Base-by-base conservation (phyloP, 1,140 invertebrate species). In the Ruditapes philippinarum region DNA sequence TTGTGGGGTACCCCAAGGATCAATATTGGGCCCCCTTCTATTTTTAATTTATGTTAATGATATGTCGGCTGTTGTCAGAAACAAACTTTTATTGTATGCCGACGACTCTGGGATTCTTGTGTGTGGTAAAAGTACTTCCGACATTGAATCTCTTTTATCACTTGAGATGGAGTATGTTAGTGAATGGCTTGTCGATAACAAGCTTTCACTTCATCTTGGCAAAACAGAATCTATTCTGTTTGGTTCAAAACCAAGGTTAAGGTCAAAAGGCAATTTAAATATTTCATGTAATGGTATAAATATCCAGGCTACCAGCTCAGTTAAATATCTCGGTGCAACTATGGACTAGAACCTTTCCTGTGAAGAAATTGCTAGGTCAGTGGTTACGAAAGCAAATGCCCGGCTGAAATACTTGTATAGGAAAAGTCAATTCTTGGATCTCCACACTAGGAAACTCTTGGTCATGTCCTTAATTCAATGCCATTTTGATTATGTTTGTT, bases 181-280 rank as follows among this genome's bases (percentile, higher is more conserved):
- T 54, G 65, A 85, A 22, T 74, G 36, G 68, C 36, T 85, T 38
- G 28, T 80, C 12, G 25, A 42, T 70, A 84, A 70, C 36, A 70
- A 70, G 49, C 28, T 84, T 9, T 84, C 60, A 4, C 28, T 51
- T 22, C 65, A 74, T 51, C 33, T 85, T 51, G 82, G 82, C 28
- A 85, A 73, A 38, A 85, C 68, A n/a, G 81, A 84, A 49, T 42
- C 81, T 14, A 84, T 84, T 12, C 33, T 84, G 22, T 84, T 84
- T 84, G 60, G 62, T 33, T 62, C 57, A 22, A 84, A 42, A n/a
- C 38, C 54, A 28, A 84, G 28, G 25, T 17, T 70, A 25, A 70
- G 54, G 25, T 45, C 19, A 38, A 22, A 22, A 17, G 12, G 17
- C 33, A n/a, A 22, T 84, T 40, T 60, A n/a, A 25, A 65, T 57